Evolutionary conservation across 2,113 vertebrate genomes (phyloP), one percentile per base, ranked within the genome.

Genomic region (Turnix velox): DNA sequence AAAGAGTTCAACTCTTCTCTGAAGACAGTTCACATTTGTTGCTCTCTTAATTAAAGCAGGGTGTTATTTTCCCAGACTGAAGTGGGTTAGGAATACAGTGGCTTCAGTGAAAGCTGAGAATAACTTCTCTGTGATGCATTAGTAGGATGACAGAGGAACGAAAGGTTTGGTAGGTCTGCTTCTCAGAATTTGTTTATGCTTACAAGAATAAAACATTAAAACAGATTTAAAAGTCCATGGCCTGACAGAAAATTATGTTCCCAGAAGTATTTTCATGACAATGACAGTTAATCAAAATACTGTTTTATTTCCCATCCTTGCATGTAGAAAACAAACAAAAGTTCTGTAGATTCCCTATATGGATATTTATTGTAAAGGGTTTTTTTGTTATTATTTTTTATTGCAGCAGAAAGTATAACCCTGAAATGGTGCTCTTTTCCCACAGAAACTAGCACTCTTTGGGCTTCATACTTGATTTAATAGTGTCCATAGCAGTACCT

Each of bases 1-100:
- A 90, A 83, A 85, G 79, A 85, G 30, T 91, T 85, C 80, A 81
- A 46, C 28, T 84, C 57, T 88, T 74, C 72, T 96, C 82, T 91
- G 87, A 94, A 93, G 90, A 87, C 55, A 43, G 55, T 94, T 95
- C 94, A 88, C 31, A 55, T 89, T 93, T 20, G 2, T 77, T 68
- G 24, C 52, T 84, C 63, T 88, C 84, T 91, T 92, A 94, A 92
- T 95, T 95, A 94, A 95, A 93, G 75, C 66, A 89, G 63, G 58
- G 74, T 92, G 81, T 92, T 90, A 92, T 90, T 96, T 95, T 96
- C 81, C 91, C 87, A 84, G 87, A 58, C 90, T 82, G 79, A 92
- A 96, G 91, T 68, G 78, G 89, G 93, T 95, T 96, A 96, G 65
- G 72, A 87, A 77, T 91, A 91, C 95, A 94, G 92, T 88, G 90